phyloP scores from a whole-genome alignment of 2,113 vertebrate genomes.

The Sinosuthora webbiana region DNA sequence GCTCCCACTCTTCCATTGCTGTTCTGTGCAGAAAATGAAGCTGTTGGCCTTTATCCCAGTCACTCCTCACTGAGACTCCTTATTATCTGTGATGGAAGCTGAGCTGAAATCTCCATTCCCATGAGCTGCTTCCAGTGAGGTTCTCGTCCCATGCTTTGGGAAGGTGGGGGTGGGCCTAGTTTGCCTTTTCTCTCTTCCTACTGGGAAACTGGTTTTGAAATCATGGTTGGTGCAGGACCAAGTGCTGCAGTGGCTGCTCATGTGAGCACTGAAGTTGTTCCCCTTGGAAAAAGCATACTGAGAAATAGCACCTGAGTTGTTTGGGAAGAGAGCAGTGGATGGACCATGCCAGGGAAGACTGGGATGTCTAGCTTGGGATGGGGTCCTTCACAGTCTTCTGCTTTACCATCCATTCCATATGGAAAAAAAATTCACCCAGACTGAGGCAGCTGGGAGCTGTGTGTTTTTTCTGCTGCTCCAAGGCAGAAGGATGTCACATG shows the following conservation, averaged over 20 bases:
- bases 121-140: neutral
- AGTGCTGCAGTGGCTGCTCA: accelerated
- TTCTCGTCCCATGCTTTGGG: neutral
- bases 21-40: accelerated
- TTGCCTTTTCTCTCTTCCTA: neutral
- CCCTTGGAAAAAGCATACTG: accelerated
- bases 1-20: neutral
- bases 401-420: accelerated
- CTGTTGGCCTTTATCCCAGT: neutral
- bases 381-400: neutral
- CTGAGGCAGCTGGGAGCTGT: neutral
- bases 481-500: neutral
- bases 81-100: accelerated
- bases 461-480: neutral
- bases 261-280: neutral
- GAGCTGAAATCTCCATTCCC: neutral
- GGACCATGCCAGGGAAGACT: neutral
- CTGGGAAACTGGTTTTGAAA: neutral
- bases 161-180: neutral
- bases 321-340: neutral
- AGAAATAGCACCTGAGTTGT: neutral
- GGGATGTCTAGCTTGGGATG: neutral
- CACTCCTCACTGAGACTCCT: neutral
- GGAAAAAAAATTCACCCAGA: neutral
- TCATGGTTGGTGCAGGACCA: accelerated